Base-by-base conservation (phyloP, 2,113 vertebrate species). In the Synodontis membranacea region DNA sequence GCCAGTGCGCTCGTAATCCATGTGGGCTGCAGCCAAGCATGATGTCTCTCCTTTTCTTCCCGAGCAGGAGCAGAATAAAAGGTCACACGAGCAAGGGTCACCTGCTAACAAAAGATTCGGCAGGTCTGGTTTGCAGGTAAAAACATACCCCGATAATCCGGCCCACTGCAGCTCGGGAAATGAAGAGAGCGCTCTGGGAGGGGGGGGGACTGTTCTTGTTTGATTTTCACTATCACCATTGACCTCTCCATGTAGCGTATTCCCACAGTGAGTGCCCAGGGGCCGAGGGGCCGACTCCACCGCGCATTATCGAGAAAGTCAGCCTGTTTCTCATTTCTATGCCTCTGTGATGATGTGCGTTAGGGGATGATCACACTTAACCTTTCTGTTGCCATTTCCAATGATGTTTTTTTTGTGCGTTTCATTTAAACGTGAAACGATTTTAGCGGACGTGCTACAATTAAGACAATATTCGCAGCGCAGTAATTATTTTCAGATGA, bases 31-130 rank as follows among this genome's bases (percentile, higher is more conserved):
- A 89, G 88, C 88, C 88, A 91, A 90, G 91, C 93, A 92, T 91
- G 92, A 92, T 90, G 88, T 76, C 91, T 91, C 89, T 88, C 90
- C 92, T 93, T 90, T 93, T 91, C 90, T 88, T 50, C 28, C 86
- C 90, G 84, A 86, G 78, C 64, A 42, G 54, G 66, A 80, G 83
- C 84, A 90, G 93, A 94, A 94, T 92, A 94, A 93, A 94, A 94
- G 94, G 92, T 94, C 93, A 93, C 93, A 89, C 91, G 85, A 68
- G 90, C 92, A 92, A 87, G 92, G 93, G 93, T 95, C 94, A 94
- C 90, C 92, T 90, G 92, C 93, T 93, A 93, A 95, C 94, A 94
- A 94, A 93, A 93, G 93, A 86, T n/a, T 68, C 91, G 90, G 92
- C 88, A 88, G 90, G 87, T 91, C 89, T 88, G 91, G 91, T 93